A percentile compares a stretch with the other conserved stretches of the same genome.
These are phyloP conservation scores for Megalops cyprinoides DNA, from an alignment of 2,797 vertebrate species.

Conservation along the genomic window DNA sequence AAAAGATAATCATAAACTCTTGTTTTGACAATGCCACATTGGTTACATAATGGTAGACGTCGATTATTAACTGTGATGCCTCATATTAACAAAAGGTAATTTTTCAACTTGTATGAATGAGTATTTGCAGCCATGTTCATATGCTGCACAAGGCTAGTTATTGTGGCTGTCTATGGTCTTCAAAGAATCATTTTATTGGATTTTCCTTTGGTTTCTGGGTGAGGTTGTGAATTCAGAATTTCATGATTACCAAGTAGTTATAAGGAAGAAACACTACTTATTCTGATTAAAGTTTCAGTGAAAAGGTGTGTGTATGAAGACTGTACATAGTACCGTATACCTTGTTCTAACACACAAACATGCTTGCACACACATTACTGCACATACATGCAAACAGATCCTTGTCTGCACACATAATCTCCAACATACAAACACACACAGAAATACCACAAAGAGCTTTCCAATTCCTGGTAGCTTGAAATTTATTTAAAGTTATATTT, in stretches of 20 bases:
- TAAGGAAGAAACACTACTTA: too few species aligned
- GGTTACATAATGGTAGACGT: background rate
- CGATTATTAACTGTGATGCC: background rate
- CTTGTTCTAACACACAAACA: too few species aligned
- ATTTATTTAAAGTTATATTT: background rate
- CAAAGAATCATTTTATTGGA: too few species aligned
- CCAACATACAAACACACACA: background rate
- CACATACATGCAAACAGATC: conserved; percentile 14
- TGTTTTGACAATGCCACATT: background rate
- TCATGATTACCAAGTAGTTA: too few species aligned
- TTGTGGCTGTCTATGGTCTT: too few species aligned
- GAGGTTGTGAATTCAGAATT: too few species aligned
- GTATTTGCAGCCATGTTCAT: background rate
- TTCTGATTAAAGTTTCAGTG: too few species aligned
- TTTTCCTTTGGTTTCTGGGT: too few species aligned
- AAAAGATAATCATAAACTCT: conserved; percentile 21
- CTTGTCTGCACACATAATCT: background rate
- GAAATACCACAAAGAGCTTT: background rate
- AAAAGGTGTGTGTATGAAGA: too few species aligned
- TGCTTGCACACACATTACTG: background rate
- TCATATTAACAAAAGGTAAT: background rate
- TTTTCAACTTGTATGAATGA: background rate
- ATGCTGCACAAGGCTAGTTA: conserved; percentile 13
- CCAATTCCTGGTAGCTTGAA: background rate
- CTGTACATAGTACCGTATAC: too few species aligned